Evolutionary conservation across 1,140 invertebrate species (phyloP).

Genomic region (Saccostrea cuccullata): DNA sequence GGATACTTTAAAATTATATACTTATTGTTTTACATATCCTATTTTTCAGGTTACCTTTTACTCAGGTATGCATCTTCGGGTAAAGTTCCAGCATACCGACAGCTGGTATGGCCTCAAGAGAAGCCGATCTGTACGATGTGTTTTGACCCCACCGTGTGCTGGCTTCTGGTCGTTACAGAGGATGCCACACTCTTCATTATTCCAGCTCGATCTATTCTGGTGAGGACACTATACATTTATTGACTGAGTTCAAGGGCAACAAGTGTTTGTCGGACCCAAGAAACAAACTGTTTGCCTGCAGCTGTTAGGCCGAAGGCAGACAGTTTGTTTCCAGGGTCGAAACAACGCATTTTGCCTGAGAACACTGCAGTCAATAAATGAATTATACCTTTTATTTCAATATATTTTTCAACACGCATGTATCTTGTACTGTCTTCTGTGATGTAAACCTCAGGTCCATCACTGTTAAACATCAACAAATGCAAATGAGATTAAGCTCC

Average conservation of each 20-base stretch:
- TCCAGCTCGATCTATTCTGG: slow-evolving; percentile 82
- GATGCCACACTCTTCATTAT: slow-evolving; percentile 84
- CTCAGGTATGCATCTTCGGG: slow-evolving; percentile 63
- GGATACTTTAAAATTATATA: too few species aligned
- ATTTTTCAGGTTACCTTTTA: slow-evolving; percentile 65
- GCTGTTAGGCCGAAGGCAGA: too few species aligned
- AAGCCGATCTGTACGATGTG: slow-evolving; percentile 84
- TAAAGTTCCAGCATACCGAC: slow-evolving; percentile 81
- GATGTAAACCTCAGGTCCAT: too few species aligned
- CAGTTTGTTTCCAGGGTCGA: background rate
- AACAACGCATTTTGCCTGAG: background rate
- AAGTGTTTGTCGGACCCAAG: too few species aligned
- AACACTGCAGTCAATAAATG: background rate
- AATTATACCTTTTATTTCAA: too few species aligned
- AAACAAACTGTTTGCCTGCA: too few species aligned
- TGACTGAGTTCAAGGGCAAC: too few species aligned
- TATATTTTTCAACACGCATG: too few species aligned
- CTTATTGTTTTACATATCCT: background rate
- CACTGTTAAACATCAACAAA: too few species aligned
- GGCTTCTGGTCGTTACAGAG: slow-evolving; percentile 84
- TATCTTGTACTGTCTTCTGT: too few species aligned
- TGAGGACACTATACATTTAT: slow-evolving; percentile 51
- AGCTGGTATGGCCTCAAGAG: slow-evolving; percentile 83
- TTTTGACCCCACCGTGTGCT: slow-evolving; percentile 85
- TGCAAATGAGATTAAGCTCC: too few species aligned